A percentile compares a stretch with the other conserved stretches of the same genome.
Conservation (phyloP, 2,888 invertebrate genomes). For the Drosophila fungiperda region DNA sequence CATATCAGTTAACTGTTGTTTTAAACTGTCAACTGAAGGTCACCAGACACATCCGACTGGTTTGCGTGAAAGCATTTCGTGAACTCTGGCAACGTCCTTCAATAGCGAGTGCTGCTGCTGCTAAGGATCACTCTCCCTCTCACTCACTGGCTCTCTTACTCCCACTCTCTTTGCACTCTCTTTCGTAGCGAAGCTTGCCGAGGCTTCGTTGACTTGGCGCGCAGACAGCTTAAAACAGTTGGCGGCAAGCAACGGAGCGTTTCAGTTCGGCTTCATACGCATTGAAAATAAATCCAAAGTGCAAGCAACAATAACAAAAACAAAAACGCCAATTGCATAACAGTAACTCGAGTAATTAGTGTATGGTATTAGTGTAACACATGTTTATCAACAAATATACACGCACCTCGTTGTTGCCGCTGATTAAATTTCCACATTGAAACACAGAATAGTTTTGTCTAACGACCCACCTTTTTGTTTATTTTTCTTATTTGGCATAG, state of each 20-base stretch:
- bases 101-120: constrained; percentile 13
- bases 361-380: constrained; percentile 3
- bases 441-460: constrained; percentile 40
- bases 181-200: constrained; percentile 8
- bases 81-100: constrained; percentile 41
- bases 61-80: constrained; percentile 18
- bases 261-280: constrained; percentile 53
- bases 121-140: constrained; percentile 36
- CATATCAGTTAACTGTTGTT: constrained; percentile 36
- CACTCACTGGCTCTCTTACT: neutral
- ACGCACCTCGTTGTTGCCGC: constrained; percentile 53
- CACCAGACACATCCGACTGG: constrained; percentile 5
- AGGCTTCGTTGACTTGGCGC: constrained; percentile 41
- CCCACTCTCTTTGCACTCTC: neutral
- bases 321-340: constrained; percentile 31
- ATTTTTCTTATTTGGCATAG: constrained; percentile 35
- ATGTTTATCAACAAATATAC: constrained; percentile 12
- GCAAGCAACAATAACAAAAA: neutral
- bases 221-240: constrained; percentile 52
- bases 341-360: constrained; percentile 33
- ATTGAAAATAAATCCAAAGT: neutral
- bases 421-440: constrained; percentile 46
- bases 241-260: constrained; percentile 43
- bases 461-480: constrained; percentile 22
- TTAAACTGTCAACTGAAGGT: constrained; percentile 49